A percentile compares a stretch with the other conserved stretches of the same genome.
phyloP scores from a whole-genome alignment of 2,888 invertebrate species.

The Glomeris marginata region DNA sequence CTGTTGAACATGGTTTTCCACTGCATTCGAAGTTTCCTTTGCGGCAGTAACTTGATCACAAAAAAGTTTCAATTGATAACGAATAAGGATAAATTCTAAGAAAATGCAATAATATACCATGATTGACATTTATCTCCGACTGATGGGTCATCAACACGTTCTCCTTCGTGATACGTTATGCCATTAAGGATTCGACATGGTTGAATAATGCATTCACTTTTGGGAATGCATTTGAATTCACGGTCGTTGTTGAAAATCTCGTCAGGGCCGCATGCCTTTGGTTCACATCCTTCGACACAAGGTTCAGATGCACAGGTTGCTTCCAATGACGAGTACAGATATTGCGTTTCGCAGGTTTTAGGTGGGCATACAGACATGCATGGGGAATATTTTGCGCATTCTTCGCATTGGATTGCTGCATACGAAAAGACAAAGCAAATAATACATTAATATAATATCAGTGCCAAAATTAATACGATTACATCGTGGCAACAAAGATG shows the following conservation, averaged over 20 bases:
- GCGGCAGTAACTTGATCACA: conserved; percentile 23
- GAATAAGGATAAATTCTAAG: too few relatives aligned
- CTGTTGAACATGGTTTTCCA: conserved; percentile 20
- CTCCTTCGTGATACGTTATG: conserved; percentile 54
- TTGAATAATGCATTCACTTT: conserved; percentile 48
- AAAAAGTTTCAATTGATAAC: too few relatives aligned
- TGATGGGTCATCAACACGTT: conserved; percentile 43
- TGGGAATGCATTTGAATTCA: conserved; percentile 55
- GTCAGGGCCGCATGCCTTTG: conserved; percentile 55
- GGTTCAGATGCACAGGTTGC: conserved; percentile 53
- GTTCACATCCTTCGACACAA: conserved; percentile 69
- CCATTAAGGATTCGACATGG: conserved; percentile 54
- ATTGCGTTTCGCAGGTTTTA: conserved; percentile 65
- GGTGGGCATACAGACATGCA: conserved; percentile 69
- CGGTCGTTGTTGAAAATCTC: conserved; percentile 55
- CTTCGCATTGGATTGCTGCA: conserved; percentile 72
- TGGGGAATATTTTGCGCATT: conserved; percentile 60
- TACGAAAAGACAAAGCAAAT: too few relatives aligned
- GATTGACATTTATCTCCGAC: conserved; percentile 55
- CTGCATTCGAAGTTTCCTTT: conserved; percentile 24
- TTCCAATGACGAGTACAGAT: conserved; percentile 42
- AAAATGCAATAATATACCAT: too few relatives aligned
- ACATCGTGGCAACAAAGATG: too few relatives aligned
- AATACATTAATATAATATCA: too few relatives aligned
- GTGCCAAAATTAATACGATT: too few relatives aligned